phyloP scores from a whole-genome alignment of 2,797 vertebrate species.

The Anas capensis region DNA sequence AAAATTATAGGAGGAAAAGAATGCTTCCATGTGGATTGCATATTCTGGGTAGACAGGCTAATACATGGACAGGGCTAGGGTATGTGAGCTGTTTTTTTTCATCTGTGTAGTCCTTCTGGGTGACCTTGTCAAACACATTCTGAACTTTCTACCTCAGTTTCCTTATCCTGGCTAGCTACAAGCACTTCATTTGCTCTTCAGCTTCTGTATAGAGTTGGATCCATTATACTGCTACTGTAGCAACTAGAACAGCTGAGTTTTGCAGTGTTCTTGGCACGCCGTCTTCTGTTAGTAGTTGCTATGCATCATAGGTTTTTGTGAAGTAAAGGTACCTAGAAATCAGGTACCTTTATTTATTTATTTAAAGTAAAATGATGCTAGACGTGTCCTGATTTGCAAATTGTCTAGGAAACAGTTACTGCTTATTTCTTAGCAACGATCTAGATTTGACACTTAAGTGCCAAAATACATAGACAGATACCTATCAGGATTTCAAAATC shows the following conservation, averaged over 20 bases:
- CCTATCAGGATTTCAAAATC: not conserved
- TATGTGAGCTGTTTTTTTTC: not conserved
- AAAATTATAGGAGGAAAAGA: conserved; percentile 43
- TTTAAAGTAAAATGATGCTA: not conserved
- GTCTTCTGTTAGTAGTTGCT: not conserved
- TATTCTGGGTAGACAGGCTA: not conserved
- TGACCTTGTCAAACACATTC: conserved; percentile 26
- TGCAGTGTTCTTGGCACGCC: not conserved
- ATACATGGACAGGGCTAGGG: not conserved
- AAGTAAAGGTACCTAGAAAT: not conserved
- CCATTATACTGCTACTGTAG: not conserved
- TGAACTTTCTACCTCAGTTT: not conserved
- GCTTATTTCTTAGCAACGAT: conserved; percentile 9
- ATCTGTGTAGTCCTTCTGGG: not conserved
- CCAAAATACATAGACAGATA: not conserved
- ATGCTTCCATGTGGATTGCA: not conserved
- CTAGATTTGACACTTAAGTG: not conserved
- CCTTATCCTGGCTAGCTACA: not conserved
- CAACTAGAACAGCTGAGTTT: not conserved
- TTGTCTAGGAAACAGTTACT: not conserved
- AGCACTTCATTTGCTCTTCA: not conserved
- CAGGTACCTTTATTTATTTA: not conserved
- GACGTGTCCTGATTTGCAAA: not conserved
- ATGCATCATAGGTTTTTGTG: not conserved
- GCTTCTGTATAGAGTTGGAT: not conserved